Evolutionary conservation across 2,797 vertebrate genomes (phyloP).

Genomic region (Balearica regulorum): DNA sequence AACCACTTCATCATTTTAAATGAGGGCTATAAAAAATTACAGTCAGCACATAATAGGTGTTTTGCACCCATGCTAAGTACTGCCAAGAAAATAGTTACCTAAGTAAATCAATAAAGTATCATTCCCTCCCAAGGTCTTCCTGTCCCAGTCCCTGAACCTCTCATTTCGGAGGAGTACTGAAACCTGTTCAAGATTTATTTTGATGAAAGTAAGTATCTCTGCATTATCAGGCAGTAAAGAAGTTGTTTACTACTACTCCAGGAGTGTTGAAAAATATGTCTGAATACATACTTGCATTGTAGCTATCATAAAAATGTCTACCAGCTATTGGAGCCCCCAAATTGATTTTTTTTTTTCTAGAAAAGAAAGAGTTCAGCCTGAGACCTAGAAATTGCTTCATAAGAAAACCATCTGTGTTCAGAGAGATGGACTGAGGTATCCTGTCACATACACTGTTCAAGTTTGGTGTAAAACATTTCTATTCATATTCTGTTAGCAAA

Average conservation of each 20-base stretch:
- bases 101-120: conserved; percentile 70
- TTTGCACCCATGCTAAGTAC: conserved; percentile 62
- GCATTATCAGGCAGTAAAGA: conserved; percentile 65
- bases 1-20: conserved; percentile 61
- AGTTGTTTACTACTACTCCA: conserved; percentile 58
- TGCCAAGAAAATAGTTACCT: conserved; percentile 61
- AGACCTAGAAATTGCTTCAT: conserved; percentile 64
- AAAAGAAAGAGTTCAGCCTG: conserved; percentile 53
- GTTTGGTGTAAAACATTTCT: background rate
- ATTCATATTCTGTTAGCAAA: conserved; percentile 11
- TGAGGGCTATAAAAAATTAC: conserved; percentile 60
- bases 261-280: conserved; percentile 45
- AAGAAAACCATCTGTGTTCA: conserved; percentile 52
- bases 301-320: conserved; percentile 51
- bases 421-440: conserved; percentile 21
- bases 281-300: conserved; percentile 37
- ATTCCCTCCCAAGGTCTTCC: conserved; percentile 55
- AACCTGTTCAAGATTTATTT: conserved; percentile 70
- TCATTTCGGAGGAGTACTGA: conserved; percentile 55
- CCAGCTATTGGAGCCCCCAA: background rate
- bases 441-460: background rate
- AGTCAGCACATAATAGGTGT: conserved; percentile 53
- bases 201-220: conserved; percentile 65
- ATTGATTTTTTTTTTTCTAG: conserved; percentile 44
- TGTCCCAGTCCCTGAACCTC: conserved; percentile 56